Evolutionary conservation across 2,797 vertebrate species (phyloP).

Genomic region (Naso thynnoides): DNA sequence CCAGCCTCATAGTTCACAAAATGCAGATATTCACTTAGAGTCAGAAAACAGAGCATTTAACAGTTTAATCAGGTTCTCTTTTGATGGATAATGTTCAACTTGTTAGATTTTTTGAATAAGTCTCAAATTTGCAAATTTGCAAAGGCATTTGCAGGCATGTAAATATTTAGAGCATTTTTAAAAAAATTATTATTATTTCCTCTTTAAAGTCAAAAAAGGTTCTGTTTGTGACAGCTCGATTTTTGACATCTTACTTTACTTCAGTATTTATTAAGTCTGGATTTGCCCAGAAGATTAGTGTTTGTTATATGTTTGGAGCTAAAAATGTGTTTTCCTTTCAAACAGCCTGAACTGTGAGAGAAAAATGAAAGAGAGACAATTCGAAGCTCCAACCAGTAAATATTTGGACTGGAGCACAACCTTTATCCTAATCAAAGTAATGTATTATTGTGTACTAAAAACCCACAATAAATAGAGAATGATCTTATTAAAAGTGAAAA

Average conservation of each 20-base stretch:
- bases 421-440: slow-evolving; percentile 13
- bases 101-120: slow-evolving; percentile 27
- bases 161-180: too few species aligned
- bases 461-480: slow-evolving; percentile 3
- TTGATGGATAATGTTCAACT: not conserved
- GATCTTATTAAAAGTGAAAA: slow-evolving; percentile 20
- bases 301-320: not conserved
- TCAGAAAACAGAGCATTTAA: not conserved
- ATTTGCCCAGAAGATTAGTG: not conserved
- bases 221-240: not conserved
- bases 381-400: slow-evolving; percentile 8
- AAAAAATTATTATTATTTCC: slow-evolving; percentile 6
- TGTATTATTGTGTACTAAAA: slow-evolving; percentile 9
- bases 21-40: slow-evolving; percentile 3
- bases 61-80: not conserved
- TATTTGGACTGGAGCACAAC: not conserved
- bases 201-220: slow-evolving; percentile 8
- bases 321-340: slow-evolving; percentile 13
- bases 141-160: slow-evolving; percentile 6
- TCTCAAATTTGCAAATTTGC: slow-evolving; percentile 9
- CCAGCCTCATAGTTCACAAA: not conserved
- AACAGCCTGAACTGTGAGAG: not conserved
- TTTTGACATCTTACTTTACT: not conserved
- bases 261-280: not conserved
- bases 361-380: not conserved